Evolutionary conservation across 2,113 vertebrate species (phyloP), one percentile per base, ranked within the genome.

Genomic region (Caranx ignobilis): DNA sequence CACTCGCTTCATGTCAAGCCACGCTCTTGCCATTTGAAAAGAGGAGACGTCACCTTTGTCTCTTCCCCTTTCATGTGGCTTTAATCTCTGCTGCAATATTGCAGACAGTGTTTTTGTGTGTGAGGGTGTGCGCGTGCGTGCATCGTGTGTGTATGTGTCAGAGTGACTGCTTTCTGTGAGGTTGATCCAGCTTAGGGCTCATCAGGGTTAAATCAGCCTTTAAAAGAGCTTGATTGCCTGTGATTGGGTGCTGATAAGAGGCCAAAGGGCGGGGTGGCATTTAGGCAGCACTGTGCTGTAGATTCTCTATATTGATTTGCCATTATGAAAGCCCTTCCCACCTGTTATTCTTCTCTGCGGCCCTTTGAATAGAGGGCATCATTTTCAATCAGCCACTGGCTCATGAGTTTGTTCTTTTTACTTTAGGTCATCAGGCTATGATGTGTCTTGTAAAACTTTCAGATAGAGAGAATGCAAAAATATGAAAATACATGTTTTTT

Each of bases 1-100:
- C 91, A 79, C 93, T 94, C 92, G 77, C 93, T 93, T 93, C 89
- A 88, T 93, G 92, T 94, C 93, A 93, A 92, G 91, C 92, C 91
- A 88, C 86, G 88, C 91, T 93, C 91, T 91, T 89, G 91, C 93
- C 93, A 93, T 95, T 94, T 94, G 89, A 94, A 94, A 94, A 89
- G 93, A 86, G 88, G 92, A 93, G 91, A 89, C 86, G 83, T 94
- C 93, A 94, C 94, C 94, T 95, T 94, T 95, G 95, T 95, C 92
- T 94, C 92, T 88, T 75, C 75, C 80, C 86, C 87, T 92, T 94
- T 95, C 93, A 92, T 94, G 89, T 78, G 88, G 77, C 92, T 93
- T 94, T 95, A 95, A 94, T 95, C 93, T 94, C 87, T 83, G 59
- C 87, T 19, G 90, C 92, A 92, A 94, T 94, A 94, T 92, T 93